Evolutionary conservation across 2,113 vertebrate species (phyloP).

Genomic region (Ailurus styani): DNA sequence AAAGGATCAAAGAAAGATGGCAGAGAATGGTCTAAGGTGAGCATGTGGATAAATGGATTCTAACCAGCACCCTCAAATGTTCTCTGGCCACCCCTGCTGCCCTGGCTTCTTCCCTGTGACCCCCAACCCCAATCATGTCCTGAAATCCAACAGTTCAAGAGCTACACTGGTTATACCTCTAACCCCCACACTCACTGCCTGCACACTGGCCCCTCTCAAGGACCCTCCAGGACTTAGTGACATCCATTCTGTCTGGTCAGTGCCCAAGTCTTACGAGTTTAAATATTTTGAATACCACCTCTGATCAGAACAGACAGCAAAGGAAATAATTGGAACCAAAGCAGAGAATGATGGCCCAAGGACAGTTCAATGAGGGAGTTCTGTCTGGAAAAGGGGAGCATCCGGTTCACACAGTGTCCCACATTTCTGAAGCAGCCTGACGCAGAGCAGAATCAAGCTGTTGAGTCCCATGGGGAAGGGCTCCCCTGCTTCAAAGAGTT

Average conservation of each 20-base stretch:
- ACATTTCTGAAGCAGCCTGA: background rate
- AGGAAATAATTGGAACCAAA: background rate
- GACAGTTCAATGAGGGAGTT: background rate
- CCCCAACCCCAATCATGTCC: background rate
- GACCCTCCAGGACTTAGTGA: background rate
- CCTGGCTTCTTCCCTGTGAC: background rate
- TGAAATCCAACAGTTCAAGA: background rate
- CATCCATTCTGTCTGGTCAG: background rate
- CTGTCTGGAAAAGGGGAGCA: background rate
- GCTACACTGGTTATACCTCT: background rate
- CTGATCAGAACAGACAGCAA: background rate
- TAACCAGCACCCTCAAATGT: background rate
- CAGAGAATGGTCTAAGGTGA: background rate
- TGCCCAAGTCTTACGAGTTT: background rate
- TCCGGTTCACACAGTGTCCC: background rate
- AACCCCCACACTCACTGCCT: background rate
- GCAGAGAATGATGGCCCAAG: background rate
- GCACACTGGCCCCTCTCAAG: background rate
- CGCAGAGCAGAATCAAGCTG: background rate
- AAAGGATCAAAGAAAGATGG: background rate
- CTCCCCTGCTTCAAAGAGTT: background rate
- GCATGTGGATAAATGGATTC: background rate
- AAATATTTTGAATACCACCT: background rate
- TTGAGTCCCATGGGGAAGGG: background rate
- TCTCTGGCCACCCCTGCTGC: background rate